phyloP scores from a whole-genome alignment of 2,888 invertebrate species.

The Philhelius pedissequus region DNA sequence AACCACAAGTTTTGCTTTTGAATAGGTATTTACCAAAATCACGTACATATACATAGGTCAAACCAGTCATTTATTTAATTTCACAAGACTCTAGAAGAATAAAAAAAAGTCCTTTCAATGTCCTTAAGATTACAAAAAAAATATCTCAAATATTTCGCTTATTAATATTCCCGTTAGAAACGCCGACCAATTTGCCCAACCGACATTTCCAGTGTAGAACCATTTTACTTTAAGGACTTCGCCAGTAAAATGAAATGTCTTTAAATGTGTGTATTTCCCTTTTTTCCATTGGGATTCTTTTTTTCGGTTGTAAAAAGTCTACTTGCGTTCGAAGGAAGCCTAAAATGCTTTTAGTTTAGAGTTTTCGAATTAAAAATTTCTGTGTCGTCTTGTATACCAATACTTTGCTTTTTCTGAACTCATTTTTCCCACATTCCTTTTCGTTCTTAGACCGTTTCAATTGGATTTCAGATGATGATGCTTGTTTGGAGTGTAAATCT shows the following conservation, averaged over 20 bases:
- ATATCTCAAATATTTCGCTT: not conserved
- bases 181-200: not conserved
- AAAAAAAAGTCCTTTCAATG: no score
- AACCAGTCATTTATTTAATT: no score
- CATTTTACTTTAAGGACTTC: not conserved
- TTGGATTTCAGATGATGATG: conserved; percentile 11
- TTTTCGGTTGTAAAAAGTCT: not conserved
- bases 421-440: not conserved
- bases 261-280: not conserved
- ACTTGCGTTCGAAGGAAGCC: not conserved
- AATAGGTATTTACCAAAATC: no score
- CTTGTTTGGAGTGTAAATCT: conserved; percentile 7
- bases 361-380: not conserved
- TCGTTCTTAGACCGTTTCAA: not conserved
- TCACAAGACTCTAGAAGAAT: no score
- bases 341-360: conserved; percentile 4
- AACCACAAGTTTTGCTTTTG: no score
- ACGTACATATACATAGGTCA: no score
- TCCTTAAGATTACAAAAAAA: no score
- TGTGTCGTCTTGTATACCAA: conserved; percentile 1
- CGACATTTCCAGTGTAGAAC: not conserved
- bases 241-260: not conserved
- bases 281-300: not conserved
- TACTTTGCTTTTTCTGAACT: not conserved
- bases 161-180: not conserved